Base-by-base conservation (phyloP, 2,797 vertebrate species). In the Pangasius macronema region DNA sequence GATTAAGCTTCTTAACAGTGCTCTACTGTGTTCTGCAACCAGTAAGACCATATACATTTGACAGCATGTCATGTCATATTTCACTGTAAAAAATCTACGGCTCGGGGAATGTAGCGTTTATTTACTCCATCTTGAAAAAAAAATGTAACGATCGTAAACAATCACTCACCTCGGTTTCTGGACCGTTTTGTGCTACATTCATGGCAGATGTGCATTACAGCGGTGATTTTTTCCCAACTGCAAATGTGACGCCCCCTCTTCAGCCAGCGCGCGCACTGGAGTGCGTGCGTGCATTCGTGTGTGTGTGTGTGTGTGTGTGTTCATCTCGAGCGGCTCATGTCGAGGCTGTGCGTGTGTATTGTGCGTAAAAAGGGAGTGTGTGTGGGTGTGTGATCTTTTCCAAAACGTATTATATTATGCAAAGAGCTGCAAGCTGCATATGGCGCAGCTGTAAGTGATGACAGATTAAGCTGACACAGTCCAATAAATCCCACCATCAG, bases 181-280 rank as follows among this genome's bases (percentile, higher is more conserved):
- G 13, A 49, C 14, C 36, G 8, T 72, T 24, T 49, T 27, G 1
- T 5, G 30, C 51, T 61, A 39, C 33, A 81, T 24, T 61, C 77
- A 5, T 59, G 53, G 18, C 77, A 80, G 53, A 81, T 81, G 77
- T 39, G 20, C 22, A 27, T 39, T 36, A 81, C 81, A 67, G 81
- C 39, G 39, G 57, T 27, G 57, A 20, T 82, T 65, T 67, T 24
- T 24, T 33, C 61, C 27, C 39, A 49, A 57, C 24, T 49, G 27
- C 30, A 10, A 30, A 63, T 46, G 57, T 63, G 57, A 42, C 80
- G 59, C 76, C 80, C 61, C 27, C 14, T 82, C 27, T 49, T n/a
- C 13, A 46, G 80, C 33, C 33, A 14, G 22, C 36, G 79, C 18
- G 77, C 4, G 4, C 0, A 2, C 42, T 42, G 5, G 42, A 42